Percentiles rank a stretch among this genome's conserved stretches.
phyloP scores from a whole-genome alignment of 2,113 vertebrate genomes.

The Oreotrochilus melanogaster region DNA sequence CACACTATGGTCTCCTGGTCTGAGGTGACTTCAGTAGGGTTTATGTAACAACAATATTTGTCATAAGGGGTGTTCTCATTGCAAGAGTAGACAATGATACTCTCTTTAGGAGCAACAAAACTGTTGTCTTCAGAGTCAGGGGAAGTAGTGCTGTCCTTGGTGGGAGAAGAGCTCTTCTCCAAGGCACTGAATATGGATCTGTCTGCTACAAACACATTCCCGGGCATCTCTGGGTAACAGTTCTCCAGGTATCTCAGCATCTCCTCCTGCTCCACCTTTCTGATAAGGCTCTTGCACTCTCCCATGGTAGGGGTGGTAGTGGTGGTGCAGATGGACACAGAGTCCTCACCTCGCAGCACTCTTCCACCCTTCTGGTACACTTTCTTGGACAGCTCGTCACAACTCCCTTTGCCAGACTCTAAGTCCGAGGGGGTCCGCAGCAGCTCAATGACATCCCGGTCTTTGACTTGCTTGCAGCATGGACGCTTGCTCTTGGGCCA shows the following conservation, averaged over 20 bases:
- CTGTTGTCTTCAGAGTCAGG: conserved; percentile 76
- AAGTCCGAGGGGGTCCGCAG: conserved; percentile 81
- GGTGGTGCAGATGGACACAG: conserved; percentile 68
- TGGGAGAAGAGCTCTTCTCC: conserved; percentile 65
- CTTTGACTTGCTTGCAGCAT: conserved; percentile 68
- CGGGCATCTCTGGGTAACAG: conserved; percentile 75
- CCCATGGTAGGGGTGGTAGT: conserved; percentile 29
- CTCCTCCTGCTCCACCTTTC: conserved; percentile 71
- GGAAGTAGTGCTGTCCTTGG: conserved; percentile 65
- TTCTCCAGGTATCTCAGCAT: conserved; percentile 78
- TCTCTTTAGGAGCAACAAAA: conserved; percentile 81
- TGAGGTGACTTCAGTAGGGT: conserved; percentile 76
- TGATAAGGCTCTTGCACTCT: conserved; percentile 70
- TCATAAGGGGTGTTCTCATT: conserved; percentile 81
- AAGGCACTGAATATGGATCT: conserved; percentile 76
- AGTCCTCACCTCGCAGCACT: conserved; percentile 37
- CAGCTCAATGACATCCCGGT: conserved; percentile 78
- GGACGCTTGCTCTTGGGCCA: conserved; percentile 78
- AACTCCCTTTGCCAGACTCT: conserved; percentile 80
- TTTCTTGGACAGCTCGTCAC: conserved; percentile 72
- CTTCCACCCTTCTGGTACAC: conserved; percentile 40
- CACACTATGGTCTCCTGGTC: conserved; percentile 84
- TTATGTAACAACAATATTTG: conserved; percentile 85
- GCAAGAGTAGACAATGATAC: conserved; percentile 81
- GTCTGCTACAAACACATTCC: conserved; percentile 60